phyloP scores from a whole-genome alignment of 2,113 vertebrate species.

The Rattus rattus region DNA sequence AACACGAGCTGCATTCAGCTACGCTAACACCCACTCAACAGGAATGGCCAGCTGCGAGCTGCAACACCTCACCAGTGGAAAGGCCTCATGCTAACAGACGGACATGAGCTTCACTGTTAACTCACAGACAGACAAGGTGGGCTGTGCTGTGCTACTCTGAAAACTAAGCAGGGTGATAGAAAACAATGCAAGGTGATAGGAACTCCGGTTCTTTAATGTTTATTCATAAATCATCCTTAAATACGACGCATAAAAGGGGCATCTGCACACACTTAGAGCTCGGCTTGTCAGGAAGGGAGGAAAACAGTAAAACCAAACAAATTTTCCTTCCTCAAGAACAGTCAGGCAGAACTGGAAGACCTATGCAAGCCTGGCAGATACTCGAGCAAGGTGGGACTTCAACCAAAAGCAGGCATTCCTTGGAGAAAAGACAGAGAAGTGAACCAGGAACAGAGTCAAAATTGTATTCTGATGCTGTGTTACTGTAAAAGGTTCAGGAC shows the following conservation, averaged over 20 bases:
- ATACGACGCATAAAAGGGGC: slow-evolving; percentile 96
- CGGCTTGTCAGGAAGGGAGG: slow-evolving; percentile 87
- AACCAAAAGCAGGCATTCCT: not conserved
- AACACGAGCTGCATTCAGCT: slow-evolving; percentile 81
- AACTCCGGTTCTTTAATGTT: slow-evolving; percentile 97
- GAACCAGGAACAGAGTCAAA: slow-evolving; percentile 21
- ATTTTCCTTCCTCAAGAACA: slow-evolving; percentile 62
- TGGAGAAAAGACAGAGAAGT: not conserved
- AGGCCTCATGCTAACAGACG: slow-evolving; percentile 93
- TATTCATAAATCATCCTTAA: slow-evolving; percentile 95
- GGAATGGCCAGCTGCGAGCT: slow-evolving; percentile 79
- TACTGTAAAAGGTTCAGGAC: slow-evolving; percentile 16
- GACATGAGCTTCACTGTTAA: slow-evolving; percentile 93
- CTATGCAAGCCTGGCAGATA: not conserved
- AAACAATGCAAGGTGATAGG: slow-evolving; percentile 94
- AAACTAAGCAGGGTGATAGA: slow-evolving; percentile 96
- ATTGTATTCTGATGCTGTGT: not conserved
- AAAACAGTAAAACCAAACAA: slow-evolving; percentile 84
- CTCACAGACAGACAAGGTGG: slow-evolving; percentile 95
- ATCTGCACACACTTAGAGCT: slow-evolving; percentile 93
- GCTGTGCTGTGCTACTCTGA: slow-evolving; percentile 95
- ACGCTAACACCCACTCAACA: slow-evolving; percentile 82
- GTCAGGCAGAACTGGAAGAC: not conserved
- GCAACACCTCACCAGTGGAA: slow-evolving; percentile 84
- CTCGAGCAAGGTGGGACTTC: not conserved